Conservation (phyloP, 1,140 invertebrate species). For the Vanessa tameamea region DNA sequence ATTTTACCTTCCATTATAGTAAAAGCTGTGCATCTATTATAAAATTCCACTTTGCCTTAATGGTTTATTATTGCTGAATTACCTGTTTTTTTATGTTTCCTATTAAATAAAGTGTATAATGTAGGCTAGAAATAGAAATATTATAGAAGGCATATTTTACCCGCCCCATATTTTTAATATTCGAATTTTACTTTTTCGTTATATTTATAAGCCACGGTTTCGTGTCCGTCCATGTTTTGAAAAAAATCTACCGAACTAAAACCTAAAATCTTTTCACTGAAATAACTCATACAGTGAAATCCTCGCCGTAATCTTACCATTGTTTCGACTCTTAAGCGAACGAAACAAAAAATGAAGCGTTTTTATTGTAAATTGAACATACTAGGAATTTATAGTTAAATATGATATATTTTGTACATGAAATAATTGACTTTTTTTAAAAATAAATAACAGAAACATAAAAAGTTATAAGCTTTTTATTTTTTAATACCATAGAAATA, state of each 20-base stretch:
- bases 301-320: constrained; percentile 22
- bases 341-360: constrained; percentile 19
- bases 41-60: background rate
- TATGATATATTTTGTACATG: too few relatives aligned
- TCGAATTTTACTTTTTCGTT: background rate
- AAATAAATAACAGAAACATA: background rate
- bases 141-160: background rate
- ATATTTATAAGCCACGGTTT: background rate
- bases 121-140: background rate
- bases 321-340: constrained; percentile 18
- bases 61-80: too few relatives aligned
- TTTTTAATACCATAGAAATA: background rate
- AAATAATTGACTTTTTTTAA: too few relatives aligned
- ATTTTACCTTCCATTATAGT: constrained; percentile 24
- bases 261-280: constrained; percentile 19
- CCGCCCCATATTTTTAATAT: background rate
- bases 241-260: constrained; percentile 3
- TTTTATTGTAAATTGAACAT: background rate
- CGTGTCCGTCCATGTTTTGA: background rate
- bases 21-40: constrained; percentile 19
- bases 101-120: background rate
- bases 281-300: constrained; percentile 27
- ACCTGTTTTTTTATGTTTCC: too few relatives aligned
- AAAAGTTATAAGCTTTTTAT: background rate
- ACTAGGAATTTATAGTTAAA: too few relatives aligned